These are phyloP conservation scores for Balanococcus diminutus DNA, from an alignment of 2,888 invertebrate genomes.

Conservation along the genomic window DNA sequence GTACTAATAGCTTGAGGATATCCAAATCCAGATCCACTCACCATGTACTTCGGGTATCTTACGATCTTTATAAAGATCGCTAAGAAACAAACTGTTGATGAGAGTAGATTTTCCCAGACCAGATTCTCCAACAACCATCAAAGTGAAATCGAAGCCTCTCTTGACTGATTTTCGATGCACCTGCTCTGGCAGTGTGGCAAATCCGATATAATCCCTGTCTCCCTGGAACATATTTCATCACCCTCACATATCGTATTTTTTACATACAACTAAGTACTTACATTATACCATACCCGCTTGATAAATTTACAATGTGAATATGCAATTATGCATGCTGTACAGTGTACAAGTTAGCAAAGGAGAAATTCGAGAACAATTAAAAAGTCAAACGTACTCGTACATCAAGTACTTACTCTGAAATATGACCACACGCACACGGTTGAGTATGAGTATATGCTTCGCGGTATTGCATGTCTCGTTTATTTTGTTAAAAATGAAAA, in stretches of 20 bases:
- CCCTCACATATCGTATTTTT: slow-evolving; percentile 49
- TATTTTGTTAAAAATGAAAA: neutral
- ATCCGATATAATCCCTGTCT: slow-evolving; percentile 80
- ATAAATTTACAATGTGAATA: too few relatives aligned
- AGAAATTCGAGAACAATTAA: too few relatives aligned
- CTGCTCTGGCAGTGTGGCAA: slow-evolving; percentile 93
- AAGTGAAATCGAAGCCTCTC: slow-evolving; percentile 93
- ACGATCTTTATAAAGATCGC: slow-evolving; percentile 88
- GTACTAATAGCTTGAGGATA: neutral
- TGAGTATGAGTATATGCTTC: neutral
- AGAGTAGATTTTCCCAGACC: slow-evolving; percentile 94
- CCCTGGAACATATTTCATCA: slow-evolving; percentile 52
- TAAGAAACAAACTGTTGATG: slow-evolving; percentile 91
- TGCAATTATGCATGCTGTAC: too few relatives aligned
- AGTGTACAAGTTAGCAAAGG: too few relatives aligned
- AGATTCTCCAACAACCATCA: slow-evolving; percentile 95
- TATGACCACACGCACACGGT: too few relatives aligned
- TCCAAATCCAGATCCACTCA: too few relatives aligned
- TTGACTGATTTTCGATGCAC: slow-evolving; percentile 96
- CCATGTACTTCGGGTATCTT: slow-evolving; percentile 75
- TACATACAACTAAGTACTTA: too few relatives aligned
- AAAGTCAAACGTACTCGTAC: too few relatives aligned
- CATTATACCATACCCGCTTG: too few relatives aligned
- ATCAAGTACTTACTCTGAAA: too few relatives aligned
- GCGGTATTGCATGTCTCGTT: neutral